Conservation (phyloP, 2,113 vertebrate species). For the Rhinolophus ferrumequinum region DNA sequence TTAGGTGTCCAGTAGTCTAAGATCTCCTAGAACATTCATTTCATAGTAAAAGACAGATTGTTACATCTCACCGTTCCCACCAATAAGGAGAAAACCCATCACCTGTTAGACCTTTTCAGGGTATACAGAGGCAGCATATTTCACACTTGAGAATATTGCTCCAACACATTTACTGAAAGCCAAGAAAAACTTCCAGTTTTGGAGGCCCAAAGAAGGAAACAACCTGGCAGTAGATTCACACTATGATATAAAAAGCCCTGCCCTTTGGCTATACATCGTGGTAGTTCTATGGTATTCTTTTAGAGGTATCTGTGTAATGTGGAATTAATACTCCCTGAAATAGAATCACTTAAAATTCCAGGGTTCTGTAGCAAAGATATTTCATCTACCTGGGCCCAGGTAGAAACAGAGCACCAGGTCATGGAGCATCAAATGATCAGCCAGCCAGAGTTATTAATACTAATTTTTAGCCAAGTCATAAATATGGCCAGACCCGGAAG, state of each 20-base stretch:
- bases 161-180: background rate
- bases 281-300: background rate
- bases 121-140: background rate
- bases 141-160: background rate
- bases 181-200: background rate
- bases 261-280: background rate
- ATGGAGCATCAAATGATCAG: background rate
- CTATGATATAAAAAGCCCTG: background rate
- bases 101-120: background rate
- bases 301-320: background rate
- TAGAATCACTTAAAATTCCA: background rate
- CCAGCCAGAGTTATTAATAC: background rate
- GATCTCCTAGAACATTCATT: background rate
- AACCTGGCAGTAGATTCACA: background rate
- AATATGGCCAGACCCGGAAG: background rate
- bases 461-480: background rate
- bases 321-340: background rate
- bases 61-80: background rate
- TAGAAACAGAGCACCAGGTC: background rate
- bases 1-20: background rate
- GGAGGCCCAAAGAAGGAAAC: background rate
- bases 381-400: background rate
- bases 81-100: background rate
- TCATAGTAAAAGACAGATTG: background rate
- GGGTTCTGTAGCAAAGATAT: background rate